Base-by-base conservation (phyloP, 2,888 invertebrate genomes). In the Masnerella sp. region DNA sequence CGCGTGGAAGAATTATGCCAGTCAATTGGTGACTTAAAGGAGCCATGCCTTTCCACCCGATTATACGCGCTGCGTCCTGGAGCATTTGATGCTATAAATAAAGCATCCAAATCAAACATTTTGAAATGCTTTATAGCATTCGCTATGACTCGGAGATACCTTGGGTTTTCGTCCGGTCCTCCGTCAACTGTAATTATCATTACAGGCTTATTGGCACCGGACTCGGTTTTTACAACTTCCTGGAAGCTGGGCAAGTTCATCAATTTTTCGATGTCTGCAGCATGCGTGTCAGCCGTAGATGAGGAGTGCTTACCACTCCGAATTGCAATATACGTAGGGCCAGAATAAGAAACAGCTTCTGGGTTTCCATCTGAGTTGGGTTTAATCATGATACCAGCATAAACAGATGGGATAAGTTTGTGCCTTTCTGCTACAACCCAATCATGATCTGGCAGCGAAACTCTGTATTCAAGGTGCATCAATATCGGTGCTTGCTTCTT, bases 241-340 rank as follows among this genome's bases (percentile, higher is more conserved):
- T 69, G 76, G 64, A 83, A 84, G n/a, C 52, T 38, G 9, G 75
- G 58, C 9, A 78, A 25, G 36, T 80, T 54, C 14, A 70, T n/a
- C 0, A 73, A 20, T 25, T 20, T 40, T 7, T 70, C 40, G 9
- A 74, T 25, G 34, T 74, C 74, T 4, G 22, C 28, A 1, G 62
- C 78, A 74, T 83, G 84, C 8, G 79, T 68, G 18, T 47, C 54
- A 25, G 85, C 82, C 14, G 79, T 80, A 20, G 80, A 79, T 9
- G 76, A 76, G 9, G 68, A 73, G 43, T 84, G 82, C 58, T 84
- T 85, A 0, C 77, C 82, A 30, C 72, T 71, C 14, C 83, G 34
- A 18, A 85, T 81, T 5, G 86, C 81, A 32, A 88, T 79, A 78
- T 84, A 69, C 49, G 87, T 88, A 43, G 88, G 87, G 9, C 88